Evolutionary conservation across 2,888 invertebrate species (phyloP), one percentile per base, ranked within the genome.

Genomic region (Camponotus fellah): DNA sequence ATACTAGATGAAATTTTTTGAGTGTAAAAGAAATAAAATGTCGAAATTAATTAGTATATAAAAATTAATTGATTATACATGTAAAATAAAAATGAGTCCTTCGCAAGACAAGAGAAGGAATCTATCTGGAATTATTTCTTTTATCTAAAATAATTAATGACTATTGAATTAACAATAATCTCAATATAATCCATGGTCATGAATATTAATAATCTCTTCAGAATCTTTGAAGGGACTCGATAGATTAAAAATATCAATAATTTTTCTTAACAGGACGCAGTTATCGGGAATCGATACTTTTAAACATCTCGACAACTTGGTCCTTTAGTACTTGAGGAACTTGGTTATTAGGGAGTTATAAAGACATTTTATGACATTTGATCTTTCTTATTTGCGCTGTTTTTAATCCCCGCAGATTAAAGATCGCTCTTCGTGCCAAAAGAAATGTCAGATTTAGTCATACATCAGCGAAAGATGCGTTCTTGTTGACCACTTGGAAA

Each of bases 401-500:
- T 12, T 60, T 71, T 71, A 37, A 71, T 80, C 62, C 37, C 26
- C 40, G 8, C 64, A 58, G 62, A 62, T 43, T 37, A 74, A 66
- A 37, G 66, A 69, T n/a, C 75, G 40, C 46, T 75, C 82, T 56
- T 84, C 26, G 69, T 37, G 64, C 74, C 49, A 79, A 69, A 12
- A 62, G 56, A 65, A 74, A 74, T n/a, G 66, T 80, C 75, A 71
- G 83, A 84, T 84, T 83, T 83, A 75, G 46, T 69, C 74, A 60
- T 76, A 68, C 80, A 69, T 83, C 80, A 75, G 66, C 53, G 32
- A 21, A 83, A 66, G 34, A 46, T 49, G 53, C 53, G 10, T 68
- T 69, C 66, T 65, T 65, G 56, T 60, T n/a, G 49, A 21, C 62
- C 53, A 43, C 34, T 81, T 60, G 66, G 53, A 83, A 72, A 85